Evolutionary conservation across 2,797 vertebrate genomes (phyloP).

Genomic region (Aphelocoma californica): DNA sequence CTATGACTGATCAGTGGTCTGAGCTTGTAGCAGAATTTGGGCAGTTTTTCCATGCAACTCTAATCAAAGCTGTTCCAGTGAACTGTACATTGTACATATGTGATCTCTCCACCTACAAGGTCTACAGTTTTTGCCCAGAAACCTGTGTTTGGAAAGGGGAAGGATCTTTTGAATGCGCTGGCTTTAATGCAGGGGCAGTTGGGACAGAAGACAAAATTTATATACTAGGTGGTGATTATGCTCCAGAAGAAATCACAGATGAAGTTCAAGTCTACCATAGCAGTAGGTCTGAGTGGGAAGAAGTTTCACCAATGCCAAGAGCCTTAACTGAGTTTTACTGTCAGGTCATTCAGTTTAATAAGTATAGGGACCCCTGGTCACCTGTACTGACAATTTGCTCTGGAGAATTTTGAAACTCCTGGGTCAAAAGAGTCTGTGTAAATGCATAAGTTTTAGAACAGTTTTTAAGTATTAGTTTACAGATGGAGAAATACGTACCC

Average conservation of each 20-base stretch:
- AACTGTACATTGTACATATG: constrained; percentile 90
- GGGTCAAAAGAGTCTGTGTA: neutral
- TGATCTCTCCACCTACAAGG: constrained; percentile 96
- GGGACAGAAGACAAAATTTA: constrained; percentile 92
- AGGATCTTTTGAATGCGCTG: constrained; percentile 95
- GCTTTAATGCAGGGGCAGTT: constrained; percentile 96
- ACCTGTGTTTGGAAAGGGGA: constrained; percentile 92
- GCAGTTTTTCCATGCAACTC: constrained; percentile 93
- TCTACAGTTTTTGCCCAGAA: constrained; percentile 96
- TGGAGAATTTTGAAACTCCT: constrained; percentile 51
- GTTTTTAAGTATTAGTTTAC: constrained; percentile 18
- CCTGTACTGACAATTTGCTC: constrained; percentile 54
- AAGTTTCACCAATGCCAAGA: constrained; percentile 93
- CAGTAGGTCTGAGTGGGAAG: constrained; percentile 91
- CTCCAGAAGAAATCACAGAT: constrained; percentile 94
- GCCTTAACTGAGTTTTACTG: constrained; percentile 97
- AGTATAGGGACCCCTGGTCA: constrained; percentile 91
- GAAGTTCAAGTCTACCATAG: constrained; percentile 96
- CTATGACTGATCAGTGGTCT: constrained; percentile 89
- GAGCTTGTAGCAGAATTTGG: constrained; percentile 94
- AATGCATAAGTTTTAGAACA: constrained; percentile 38
- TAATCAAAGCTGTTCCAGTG: constrained; percentile 92
- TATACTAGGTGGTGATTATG: constrained; percentile 95
- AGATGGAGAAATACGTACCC: neutral
- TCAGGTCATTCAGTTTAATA: constrained; percentile 92